These are phyloP conservation scores for Amaurobius ferox DNA, from an alignment of 2,888 invertebrate genomes.

Conservation along the genomic window DNA sequence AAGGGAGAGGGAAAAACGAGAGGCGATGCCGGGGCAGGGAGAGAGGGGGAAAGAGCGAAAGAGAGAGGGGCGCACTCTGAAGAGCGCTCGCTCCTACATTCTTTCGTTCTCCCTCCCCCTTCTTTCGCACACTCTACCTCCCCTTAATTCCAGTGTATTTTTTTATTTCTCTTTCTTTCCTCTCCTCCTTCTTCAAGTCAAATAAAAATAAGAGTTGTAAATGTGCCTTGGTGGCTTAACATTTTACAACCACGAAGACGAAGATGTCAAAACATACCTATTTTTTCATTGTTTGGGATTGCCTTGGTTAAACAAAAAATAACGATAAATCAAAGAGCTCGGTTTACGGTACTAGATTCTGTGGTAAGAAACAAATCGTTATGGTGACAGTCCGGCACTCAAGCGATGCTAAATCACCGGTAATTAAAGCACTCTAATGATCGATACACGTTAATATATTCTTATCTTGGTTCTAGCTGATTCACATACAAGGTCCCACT, in stretches of 20 bases:
- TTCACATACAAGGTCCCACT: too few relatives aligned
- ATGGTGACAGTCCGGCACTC: not conserved
- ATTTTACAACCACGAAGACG: conserved; percentile 49
- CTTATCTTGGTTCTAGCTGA: not conserved
- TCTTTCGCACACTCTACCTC: not conserved
- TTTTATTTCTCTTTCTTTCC: conserved; percentile 27
- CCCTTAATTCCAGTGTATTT: conserved; percentile 16
- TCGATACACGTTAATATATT: conserved; percentile 3
- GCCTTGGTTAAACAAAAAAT: not conserved
- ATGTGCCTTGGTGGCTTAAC: conserved; percentile 57
- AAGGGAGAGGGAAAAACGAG: conserved; percentile 69
- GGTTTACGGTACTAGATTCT: conserved; percentile 1
- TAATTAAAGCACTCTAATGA: conserved; percentile 9
- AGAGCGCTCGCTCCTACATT: conserved; percentile 7
- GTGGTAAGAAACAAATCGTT: conserved; percentile 9
- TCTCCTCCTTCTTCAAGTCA: conserved; percentile 16
- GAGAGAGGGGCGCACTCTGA: conserved; percentile 37
- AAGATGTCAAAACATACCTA: conserved; percentile 57
- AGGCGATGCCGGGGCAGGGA: conserved; percentile 46
- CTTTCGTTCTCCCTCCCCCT: conserved; percentile 24
- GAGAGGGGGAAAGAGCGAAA: conserved; percentile 32
- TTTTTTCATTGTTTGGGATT: conserved; percentile 28
- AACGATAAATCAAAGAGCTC: not conserved
- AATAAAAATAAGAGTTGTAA: conserved; percentile 65
- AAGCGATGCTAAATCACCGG: conserved; percentile 10